Evolutionary conservation across 2,888 invertebrate species (phyloP), one percentile per base, ranked within the genome.

Genomic region (Bembecia ichneumoniformis): DNA sequence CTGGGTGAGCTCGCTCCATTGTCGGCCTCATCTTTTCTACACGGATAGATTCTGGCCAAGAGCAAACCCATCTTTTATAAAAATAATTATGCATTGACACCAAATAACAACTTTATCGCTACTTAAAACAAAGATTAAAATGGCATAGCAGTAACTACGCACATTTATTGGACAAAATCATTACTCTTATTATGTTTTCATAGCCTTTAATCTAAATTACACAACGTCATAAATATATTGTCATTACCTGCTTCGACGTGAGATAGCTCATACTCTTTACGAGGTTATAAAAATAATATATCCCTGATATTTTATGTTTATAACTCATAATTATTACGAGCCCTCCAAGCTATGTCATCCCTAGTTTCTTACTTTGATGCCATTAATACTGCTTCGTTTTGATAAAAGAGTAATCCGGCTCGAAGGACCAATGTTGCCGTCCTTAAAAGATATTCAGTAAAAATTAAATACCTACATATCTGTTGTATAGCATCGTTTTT

Each of bases 281-380:
- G 35, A 20, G 16, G 46, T 47, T 51, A 55, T 55, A 53, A 55
- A 55, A 55, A 52, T 53, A 53, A 55, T 53, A 48, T 46, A 28
- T 46, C 43, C 48, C 34, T 13, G 43, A 49, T 49, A 51, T 51
- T 55, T 55, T 55, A 55, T 49, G 53, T 43, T 50, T 50, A 51
- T 55, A 53, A 48, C 48, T 51, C 49, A 43, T 55, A 53, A 55
- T 55, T 53, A 55, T 55, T 55, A 55, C 49, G 50, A 47, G 15
- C 13, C 36, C 10, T 20, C n/a, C 44, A 34, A 15, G 11, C n/a
- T n/a, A 35, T 14, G 16, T 13, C 34, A 13, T 20, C 36, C 11
- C 36, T 47, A 53, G 46, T 44, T 36, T 47, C 40, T 10, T 47
- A 46, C 44, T 49, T 49, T 51, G 44, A 44, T 44, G 17, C 16